Base-by-base conservation (phyloP, 2,113 vertebrate genomes). In the Spea multiplicata region DNA sequence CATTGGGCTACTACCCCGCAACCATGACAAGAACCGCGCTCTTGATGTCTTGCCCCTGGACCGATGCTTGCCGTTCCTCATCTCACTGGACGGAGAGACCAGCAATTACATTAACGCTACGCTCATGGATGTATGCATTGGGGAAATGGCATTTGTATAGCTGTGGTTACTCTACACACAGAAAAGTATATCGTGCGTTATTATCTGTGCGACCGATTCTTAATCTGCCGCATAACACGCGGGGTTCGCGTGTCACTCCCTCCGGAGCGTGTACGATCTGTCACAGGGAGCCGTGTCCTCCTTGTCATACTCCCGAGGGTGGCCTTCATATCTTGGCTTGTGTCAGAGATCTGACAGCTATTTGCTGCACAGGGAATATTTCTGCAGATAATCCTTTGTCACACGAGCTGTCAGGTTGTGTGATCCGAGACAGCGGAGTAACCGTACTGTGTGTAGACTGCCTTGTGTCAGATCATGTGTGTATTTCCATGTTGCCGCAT, bases 101-200 rank as follows among this genome's bases (percentile, higher is more conserved):
- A 98, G 95, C 87, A 99, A 99, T 85, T 99, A 99, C 87, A 97
- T 99, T 89, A 98, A 96, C 0, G 97, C 97, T 45, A 95, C 97
- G 0, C 89, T 98, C 81, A 99, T 99, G 97, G 97, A 99, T 2
- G 97, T 99, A 88, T 91, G 96, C 82, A 66, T 48, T 6, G 16
- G 3, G 44, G 9, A 55, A 71, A 0, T 8, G 8, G 57, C 80
- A 5, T 44, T 49, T 6, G 3, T 53, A 44, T 8, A 30, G 65
- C 65, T 16, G 55, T 67, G 16, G n/a, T 16, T 4, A 50, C 53
- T 8, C 55, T 12, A 13, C 50, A 53, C 6, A 3, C 50, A 53
- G 50, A 53, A 53, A 53, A 53, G 10, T 10, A 53, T 53, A 53
- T 30, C 2, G 50, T 59, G 12, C 4, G 10, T 13, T 59, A 3